Percentiles rank a stretch among this genome's conserved stretches.
Conservation (phyloP, 2,888 invertebrate genomes). For the Leucophora obtusa region DNA sequence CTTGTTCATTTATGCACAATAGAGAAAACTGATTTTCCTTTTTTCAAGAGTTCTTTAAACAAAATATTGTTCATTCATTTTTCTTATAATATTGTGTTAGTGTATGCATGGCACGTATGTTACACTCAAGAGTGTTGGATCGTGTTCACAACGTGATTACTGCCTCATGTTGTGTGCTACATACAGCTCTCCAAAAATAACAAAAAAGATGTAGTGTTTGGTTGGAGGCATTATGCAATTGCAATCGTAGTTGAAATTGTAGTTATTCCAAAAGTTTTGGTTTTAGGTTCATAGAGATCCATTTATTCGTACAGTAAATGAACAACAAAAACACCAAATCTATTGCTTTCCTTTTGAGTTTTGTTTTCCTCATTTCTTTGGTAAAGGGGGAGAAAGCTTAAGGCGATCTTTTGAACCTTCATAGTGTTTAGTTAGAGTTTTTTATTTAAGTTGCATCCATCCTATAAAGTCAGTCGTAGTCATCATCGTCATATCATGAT, state of each 20-base stretch:
- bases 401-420: constrained; percentile 64
- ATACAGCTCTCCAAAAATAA: constrained; percentile 35
- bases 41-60: constrained; percentile 37
- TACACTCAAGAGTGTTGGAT: constrained; percentile 63
- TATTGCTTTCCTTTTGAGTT: constrained; percentile 35
- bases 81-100: constrained; percentile 46
- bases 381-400: constrained; percentile 54
- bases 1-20: constrained; percentile 7
- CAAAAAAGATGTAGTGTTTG: constrained; percentile 44
- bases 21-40: constrained; percentile 12
- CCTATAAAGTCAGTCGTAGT: constrained; percentile 33
- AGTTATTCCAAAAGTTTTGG: constrained; percentile 29
- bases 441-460: constrained; percentile 48
- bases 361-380: not conserved
- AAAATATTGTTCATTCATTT: constrained; percentile 28
- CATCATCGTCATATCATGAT: constrained; percentile 56
- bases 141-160: constrained; percentile 65
- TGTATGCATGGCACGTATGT: constrained; percentile 55
- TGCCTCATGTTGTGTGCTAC: constrained; percentile 64
- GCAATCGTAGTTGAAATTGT: constrained; percentile 47
- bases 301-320: constrained; percentile 28
- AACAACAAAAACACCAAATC: constrained; percentile 20
- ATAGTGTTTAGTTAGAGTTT: constrained; percentile 55
- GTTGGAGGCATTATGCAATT: constrained; percentile 63
- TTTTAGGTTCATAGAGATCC: constrained; percentile 36